Evolutionary conservation across 2,888 invertebrate genomes (phyloP), one percentile per base, ranked within the genome.

Genomic region (Melanostoma scalare): DNA sequence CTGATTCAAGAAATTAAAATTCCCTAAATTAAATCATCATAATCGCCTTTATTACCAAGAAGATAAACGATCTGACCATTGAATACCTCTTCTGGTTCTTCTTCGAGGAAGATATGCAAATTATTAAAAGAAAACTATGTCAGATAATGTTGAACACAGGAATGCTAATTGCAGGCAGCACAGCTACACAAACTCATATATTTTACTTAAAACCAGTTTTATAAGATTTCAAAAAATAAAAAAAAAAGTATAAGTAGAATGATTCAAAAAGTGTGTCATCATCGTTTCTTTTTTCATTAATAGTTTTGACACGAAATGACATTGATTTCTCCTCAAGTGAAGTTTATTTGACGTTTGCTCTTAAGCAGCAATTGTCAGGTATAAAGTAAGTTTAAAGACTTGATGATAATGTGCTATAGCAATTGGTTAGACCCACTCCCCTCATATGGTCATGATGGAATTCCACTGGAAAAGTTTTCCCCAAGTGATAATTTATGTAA

Each of bases 231-330:
- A 44, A 60, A 33, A 33, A 6, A 42, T 33, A 44, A 10, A 10
- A 6, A 31, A 31, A 33, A 46, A 6, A 46, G 3, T 3, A 5
- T 9, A 68, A 36, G 60, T 40, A 35, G 79, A 74, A 74, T 74
- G 61, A 74, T 68, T 79, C 60, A 67, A 68, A 69, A 75, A 80
- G 80, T 80, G 38, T 80, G 80, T 53, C 80, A 80, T 75, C 55
- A 33, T 20, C 20, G 20, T 69, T 36, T 69, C 46, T 48, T 1
- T 33, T n/a, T 40, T 31, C 46, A 55, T 76, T 69, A 55, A 69
- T 9, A 80, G 58, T 71, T 69, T 69, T 20, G 46, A 58, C 69
- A 56, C 56, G 69, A 69, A 69, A 42, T 80, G 79, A 69, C 69
- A 65, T 75, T 69, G 80, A 75, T 80, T 80, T 80, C 80, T 69